These are phyloP conservation scores for Lottia scabra DNA, from an alignment of 2,888 invertebrate species.

Conservation along the genomic window DNA sequence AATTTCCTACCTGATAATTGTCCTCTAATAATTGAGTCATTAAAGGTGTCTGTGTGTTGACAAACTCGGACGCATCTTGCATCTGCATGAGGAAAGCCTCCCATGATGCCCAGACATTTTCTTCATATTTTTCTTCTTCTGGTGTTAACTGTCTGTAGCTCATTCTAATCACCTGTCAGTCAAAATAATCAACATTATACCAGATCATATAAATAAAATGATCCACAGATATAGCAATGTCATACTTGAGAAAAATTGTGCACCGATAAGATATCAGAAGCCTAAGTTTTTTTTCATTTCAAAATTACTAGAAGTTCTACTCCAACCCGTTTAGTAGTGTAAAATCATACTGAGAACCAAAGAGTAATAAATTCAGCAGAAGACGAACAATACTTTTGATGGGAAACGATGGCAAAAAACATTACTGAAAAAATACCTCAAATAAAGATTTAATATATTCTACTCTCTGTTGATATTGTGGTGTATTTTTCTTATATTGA, in stretches of 20 bases:
- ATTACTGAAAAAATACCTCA: slow-evolving; percentile 54
- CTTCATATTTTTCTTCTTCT: slow-evolving; percentile 65
- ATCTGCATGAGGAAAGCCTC: slow-evolving; percentile 64
- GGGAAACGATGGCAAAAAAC: neutral
- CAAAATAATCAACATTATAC: too few relatives aligned
- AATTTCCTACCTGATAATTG: slow-evolving; percentile 43
- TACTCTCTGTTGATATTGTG: slow-evolving; percentile 59
- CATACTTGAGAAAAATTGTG: too few relatives aligned
- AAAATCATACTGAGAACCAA: too few relatives aligned
- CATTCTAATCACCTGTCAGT: slow-evolving; percentile 61
- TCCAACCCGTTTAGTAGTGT: too few relatives aligned
- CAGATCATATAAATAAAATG: too few relatives aligned
- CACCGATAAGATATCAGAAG: too few relatives aligned
- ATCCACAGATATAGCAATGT: too few relatives aligned
- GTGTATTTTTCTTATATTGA: slow-evolving; percentile 61
- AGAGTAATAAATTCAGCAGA: too few relatives aligned
- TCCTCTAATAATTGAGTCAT: slow-evolving; percentile 58
- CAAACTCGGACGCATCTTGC: slow-evolving; percentile 66
- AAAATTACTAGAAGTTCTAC: too few relatives aligned
- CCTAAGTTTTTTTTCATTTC: too few relatives aligned
- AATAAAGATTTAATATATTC: slow-evolving; percentile 67
- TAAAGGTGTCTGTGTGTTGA: slow-evolving; percentile 66
- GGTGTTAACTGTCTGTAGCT: slow-evolving; percentile 61
- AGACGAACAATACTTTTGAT: too few relatives aligned
- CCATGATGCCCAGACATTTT: slow-evolving; percentile 60